A percentile compares a stretch with the other conserved stretches of the same genome.
These are phyloP conservation scores for Oncorhynchus nerka DNA, from an alignment of 2,113 vertebrate species.

Conservation along the genomic window DNA sequence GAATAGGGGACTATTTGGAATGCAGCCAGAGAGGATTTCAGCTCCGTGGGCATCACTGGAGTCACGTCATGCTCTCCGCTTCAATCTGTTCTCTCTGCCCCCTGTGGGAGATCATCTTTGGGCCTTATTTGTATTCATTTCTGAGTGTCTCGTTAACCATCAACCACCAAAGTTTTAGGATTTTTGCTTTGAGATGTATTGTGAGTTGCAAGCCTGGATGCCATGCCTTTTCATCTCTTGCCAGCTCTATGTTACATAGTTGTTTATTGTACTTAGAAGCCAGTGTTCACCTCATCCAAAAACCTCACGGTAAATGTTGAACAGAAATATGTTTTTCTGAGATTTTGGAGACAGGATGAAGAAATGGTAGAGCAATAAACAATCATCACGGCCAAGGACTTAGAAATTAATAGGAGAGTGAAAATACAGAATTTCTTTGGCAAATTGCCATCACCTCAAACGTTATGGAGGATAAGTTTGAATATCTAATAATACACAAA, in stretches of 20 bases:
- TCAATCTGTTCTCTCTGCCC: not conserved
- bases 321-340: not conserved
- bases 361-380: not conserved
- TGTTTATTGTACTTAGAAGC: not conserved
- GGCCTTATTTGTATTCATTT: not conserved
- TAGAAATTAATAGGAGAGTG: not conserved
- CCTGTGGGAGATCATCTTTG: not conserved
- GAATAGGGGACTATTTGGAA: too few relatives aligned
- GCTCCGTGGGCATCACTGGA: constrained; percentile 9
- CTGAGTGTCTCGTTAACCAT: not conserved
- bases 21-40: not conserved
- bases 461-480: not conserved
- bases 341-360: not conserved
- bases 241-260: not conserved
- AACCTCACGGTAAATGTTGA: not conserved
- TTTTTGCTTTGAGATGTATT: not conserved
- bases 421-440: not conserved
- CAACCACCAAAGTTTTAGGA: not conserved
- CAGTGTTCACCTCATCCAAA: not conserved
- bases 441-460: not conserved
- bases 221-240: not conserved
- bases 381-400: not conserved
- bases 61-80: not conserved
- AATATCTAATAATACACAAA: not conserved
- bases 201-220: not conserved